Evolutionary conservation across 2,113 vertebrate genomes (phyloP), one percentile per base, ranked within the genome.

Genomic region (Muscicapa adusta): DNA sequence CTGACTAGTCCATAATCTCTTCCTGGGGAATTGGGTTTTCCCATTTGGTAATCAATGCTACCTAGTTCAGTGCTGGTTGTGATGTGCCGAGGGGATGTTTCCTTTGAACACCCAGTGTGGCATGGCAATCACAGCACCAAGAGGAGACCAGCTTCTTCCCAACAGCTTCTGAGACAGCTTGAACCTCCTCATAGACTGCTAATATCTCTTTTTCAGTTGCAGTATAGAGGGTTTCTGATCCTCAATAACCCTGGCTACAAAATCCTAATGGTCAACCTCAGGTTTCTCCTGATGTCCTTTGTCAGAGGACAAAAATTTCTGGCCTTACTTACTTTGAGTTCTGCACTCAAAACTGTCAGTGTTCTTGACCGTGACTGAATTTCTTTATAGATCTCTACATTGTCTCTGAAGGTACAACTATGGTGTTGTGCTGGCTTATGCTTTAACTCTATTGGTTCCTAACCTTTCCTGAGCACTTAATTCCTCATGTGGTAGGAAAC

Each of bases 401-500:
- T 26, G 45, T 66, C 23, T 81, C 78, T 95, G 28, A 33, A 76
- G 50, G 42, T 86, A 63, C 11, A 79, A 26, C 42, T 53, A 36
- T 20, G 58, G n/a, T 58, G 50, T 18, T 54, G 24, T 81, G 63
- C 93, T 94, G 63, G n/a, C 84, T 97, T 93, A 79, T 89, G 96
- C 97, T 97, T 97, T 91, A 88, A 94, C 95, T 97, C 84, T 93
- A 75, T 81, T 97, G 96, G 87, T 94, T 96, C 93, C 96, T 97
- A 97, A 97, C 96, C 87, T 97, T 97, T 97, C 92, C 80, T 63
- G 96, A 97, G 95, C 88, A 96, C 94, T 98, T 97, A 97, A 97
- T 98, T 98, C 97, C 90, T 97, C 88, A 84, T 19, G 50, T 51
- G 96, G 97, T 96, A 96, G 95, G 93, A 96, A 98, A 97, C 40